Base-by-base conservation (phyloP, 1,140 invertebrate genomes). In the Trachelipus rathkii region DNA sequence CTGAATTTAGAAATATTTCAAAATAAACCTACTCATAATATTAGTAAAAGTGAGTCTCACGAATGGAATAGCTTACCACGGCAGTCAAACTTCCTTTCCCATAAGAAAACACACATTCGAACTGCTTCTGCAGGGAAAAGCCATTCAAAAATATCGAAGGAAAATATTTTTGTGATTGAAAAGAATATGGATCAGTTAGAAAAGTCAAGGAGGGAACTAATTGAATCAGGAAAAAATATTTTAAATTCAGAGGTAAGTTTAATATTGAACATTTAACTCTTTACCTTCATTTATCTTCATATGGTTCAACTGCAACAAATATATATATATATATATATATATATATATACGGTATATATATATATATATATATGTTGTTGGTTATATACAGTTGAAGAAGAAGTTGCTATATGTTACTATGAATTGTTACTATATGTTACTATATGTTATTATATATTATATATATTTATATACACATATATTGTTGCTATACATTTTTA, bases 41-140 rank as follows among this genome's bases (percentile, higher is more conserved):
- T 78, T 69, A 78, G 77, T 45, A 78, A 78, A 50, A 78, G 77
- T 78, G 77, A 78, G 10, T 5, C 68, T 15, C 24, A 33, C 24
- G 68, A 70, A 1, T 23, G 19, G 19, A 21, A 33, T 21, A 70
- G 68, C 23, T 33, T 70, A 13, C 68, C 68, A 21, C 15, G 74
- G 11, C 74, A 75, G 1, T 73, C 74, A 0, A 71, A 75, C 33
- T 69, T 71, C 86, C 74, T 87, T 10, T 44, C 44, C 8, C 66
- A 71, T 11, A 77, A 70, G 46, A 74, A 78, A 45, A 76, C 76
- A 33, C 74, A 75, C 60, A 74, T 72, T 23, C 71, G 77, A 10
- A 78, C 76, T 7, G 76, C 53, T 21, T 78, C 78, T 19, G 74
- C 50, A 24, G 69, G 78, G 13, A 13, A 69, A 10, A 73, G 45